Conservation (phyloP, 2,888 invertebrate species). For the Nezara viridula region DNA sequence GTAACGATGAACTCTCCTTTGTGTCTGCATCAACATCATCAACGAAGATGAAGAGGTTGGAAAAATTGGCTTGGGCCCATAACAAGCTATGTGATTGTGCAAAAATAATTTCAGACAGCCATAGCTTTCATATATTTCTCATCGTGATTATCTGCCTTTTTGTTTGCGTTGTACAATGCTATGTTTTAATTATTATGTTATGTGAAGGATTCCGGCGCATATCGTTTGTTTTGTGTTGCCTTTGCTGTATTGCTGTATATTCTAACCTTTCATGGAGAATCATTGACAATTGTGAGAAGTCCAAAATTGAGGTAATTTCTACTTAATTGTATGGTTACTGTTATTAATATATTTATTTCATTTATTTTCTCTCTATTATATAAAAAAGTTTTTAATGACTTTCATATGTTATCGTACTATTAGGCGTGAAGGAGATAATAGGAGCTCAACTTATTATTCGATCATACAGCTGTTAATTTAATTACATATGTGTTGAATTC, state of each 20-base stretch:
- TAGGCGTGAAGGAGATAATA: no score
- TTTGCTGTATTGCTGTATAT: background rate
- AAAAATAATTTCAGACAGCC: background rate
- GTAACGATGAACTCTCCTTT: background rate
- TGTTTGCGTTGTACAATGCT: background rate
- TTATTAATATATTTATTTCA: no score
- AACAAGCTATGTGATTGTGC: background rate
- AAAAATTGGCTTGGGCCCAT: background rate
- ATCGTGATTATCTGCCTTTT: background rate
- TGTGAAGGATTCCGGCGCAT: background rate
- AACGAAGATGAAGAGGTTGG: background rate
- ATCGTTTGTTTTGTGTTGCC: rapidly evolving
- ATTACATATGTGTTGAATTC: no score
- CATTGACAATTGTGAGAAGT: background rate
- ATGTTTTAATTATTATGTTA: background rate
- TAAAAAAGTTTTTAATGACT: no score
- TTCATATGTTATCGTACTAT: no score
- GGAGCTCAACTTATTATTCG: no score
- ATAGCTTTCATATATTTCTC: background rate
- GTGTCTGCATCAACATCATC: background rate
- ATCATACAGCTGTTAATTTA: no score
- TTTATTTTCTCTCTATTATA: no score
- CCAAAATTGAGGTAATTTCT: background rate
- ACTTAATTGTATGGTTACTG: no score
- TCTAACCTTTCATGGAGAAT: background rate